Evolutionary conservation across 2,888 invertebrate genomes (phyloP).

Genomic region (Tuta absoluta): DNA sequence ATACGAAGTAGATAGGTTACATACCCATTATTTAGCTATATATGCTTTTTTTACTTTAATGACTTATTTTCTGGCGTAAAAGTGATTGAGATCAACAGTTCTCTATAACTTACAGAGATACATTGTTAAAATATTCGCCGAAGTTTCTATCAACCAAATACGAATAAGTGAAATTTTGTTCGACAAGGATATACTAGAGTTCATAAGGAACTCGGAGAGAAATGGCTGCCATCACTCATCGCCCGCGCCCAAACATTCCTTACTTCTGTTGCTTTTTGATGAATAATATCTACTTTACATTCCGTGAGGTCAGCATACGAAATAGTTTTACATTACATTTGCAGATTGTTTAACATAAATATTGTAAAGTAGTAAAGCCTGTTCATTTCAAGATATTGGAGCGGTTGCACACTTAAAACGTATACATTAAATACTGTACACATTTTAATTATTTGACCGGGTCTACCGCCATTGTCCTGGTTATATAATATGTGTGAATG

Average conservation of each 20-base stretch:
- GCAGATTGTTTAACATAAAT: conserved; percentile 34
- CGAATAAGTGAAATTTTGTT: conserved; percentile 68
- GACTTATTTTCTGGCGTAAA: neutral
- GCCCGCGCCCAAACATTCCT: conserved; percentile 55
- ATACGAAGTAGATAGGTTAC: too few species aligned
- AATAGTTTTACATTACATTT: conserved; percentile 7
- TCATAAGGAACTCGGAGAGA: conserved; percentile 67
- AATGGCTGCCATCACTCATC: conserved; percentile 69
- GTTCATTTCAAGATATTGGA: too few species aligned
- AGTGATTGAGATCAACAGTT: neutral
- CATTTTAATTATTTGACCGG: too few species aligned
- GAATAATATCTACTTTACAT: conserved; percentile 57
- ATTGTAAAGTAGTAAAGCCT: conserved; percentile 50
- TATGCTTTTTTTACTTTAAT: neutral
- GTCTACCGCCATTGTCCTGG: too few species aligned
- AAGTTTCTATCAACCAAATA: conserved; percentile 51
- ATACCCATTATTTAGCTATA: too few species aligned
- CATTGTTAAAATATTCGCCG: conserved; percentile 33
- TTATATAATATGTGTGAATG: too few species aligned
- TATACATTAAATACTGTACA: too few species aligned
- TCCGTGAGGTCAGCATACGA: conserved; percentile 57
- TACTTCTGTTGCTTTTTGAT: conserved; percentile 41
- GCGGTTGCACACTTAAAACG: too few species aligned
- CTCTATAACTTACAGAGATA: conserved; percentile 2
- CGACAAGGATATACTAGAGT: conserved; percentile 70